Evolutionary conservation across 2,888 invertebrate species (phyloP).

Genomic region (Conistra vaccinii): DNA sequence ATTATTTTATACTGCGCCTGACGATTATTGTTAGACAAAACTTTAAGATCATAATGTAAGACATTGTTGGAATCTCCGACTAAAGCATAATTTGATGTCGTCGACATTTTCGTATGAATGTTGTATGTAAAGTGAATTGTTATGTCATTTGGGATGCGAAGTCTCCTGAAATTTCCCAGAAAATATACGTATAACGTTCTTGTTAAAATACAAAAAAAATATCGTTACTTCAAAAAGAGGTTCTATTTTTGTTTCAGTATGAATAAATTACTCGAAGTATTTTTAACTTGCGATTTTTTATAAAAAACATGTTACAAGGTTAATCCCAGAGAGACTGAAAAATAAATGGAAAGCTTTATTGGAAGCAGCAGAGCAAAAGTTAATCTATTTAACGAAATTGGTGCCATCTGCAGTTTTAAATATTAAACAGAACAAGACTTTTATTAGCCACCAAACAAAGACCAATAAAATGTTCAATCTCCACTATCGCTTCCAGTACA

Average conservation of each 20-base stretch:
- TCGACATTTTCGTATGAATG: not conserved
- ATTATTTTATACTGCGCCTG: slow-evolving; percentile 43
- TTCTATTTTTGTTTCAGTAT: not conserved
- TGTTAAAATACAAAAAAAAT: too few relatives aligned
- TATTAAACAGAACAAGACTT: slow-evolving; percentile 5
- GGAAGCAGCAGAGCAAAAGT: not conserved
- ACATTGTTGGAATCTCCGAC: slow-evolving; percentile 31
- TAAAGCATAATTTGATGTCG: slow-evolving; percentile 5
- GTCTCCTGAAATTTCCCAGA: not conserved
- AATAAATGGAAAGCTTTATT: not conserved
- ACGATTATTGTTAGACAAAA: slow-evolving; percentile 34
- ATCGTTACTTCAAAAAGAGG: not conserved
- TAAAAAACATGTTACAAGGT: too few relatives aligned
- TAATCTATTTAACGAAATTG: not conserved
- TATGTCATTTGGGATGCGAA: not conserved
- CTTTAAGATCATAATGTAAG: not conserved
- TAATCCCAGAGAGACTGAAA: too few relatives aligned
- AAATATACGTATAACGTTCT: not conserved
- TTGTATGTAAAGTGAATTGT: slow-evolving; percentile 8
- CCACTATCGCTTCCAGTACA: slow-evolving; percentile 49
- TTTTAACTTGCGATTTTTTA: not conserved
- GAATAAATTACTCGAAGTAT: not conserved
- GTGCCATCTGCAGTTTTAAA: not conserved
- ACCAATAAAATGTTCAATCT: slow-evolving; percentile 45
- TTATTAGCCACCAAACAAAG: slow-evolving; percentile 34